Conservation (phyloP, 2,797 vertebrate genomes). For the Fratercula arctica region DNA sequence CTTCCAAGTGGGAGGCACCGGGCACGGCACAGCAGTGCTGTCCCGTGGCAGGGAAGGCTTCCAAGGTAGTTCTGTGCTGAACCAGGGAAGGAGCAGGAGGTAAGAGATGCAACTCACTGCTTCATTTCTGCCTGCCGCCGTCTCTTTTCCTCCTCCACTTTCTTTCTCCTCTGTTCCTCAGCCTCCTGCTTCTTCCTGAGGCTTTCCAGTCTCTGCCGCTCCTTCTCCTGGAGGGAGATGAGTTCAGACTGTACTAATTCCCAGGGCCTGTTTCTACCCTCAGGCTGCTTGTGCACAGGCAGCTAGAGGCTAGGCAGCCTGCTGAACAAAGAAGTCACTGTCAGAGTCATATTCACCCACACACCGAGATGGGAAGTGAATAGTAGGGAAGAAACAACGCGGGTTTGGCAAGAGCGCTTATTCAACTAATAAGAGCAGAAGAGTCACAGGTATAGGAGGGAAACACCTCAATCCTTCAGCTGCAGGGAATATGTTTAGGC, state of each 20-base stretch:
- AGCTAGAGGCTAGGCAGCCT: background rate
- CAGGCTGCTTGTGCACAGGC: background rate
- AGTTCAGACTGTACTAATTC: background rate
- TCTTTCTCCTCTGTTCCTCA: conserved; percentile 89
- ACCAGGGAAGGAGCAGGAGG: background rate
- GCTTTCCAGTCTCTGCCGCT: conserved; percentile 87
- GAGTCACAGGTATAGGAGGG: background rate
- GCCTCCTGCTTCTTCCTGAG: conserved; percentile 92
- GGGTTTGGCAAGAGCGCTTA: background rate
- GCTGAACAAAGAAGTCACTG: background rate
- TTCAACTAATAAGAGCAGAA: background rate
- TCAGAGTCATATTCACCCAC: background rate
- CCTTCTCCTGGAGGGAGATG: conserved; percentile 78
- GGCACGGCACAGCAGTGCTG: background rate
- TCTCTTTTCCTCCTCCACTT: conserved; percentile 92
- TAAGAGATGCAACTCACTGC: conserved; percentile 75
- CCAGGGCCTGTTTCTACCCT: background rate
- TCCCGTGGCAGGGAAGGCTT: background rate
- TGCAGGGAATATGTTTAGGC: rapidly evolving
- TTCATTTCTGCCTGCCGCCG: conserved; percentile 89
- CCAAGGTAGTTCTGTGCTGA: background rate
- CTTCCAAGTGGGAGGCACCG: background rate
- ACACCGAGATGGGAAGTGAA: background rate
- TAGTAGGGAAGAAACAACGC: background rate
- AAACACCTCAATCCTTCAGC: background rate